Evolutionary conservation across 2,797 vertebrate genomes (phyloP), one percentile per base, ranked within the genome.

Genomic region (Coilia nasus): DNA sequence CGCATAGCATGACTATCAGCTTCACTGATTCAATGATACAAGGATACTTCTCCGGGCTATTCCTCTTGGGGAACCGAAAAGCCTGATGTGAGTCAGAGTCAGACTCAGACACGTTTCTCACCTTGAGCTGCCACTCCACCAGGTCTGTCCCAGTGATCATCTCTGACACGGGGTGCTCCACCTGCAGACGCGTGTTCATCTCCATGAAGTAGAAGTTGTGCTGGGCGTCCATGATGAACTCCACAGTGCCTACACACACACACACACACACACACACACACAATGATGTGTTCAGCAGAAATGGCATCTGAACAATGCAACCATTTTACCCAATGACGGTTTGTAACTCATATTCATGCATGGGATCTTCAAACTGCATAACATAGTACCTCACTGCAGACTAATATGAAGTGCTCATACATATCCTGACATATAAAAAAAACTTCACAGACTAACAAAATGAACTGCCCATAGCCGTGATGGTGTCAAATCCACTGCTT

Each of bases 121-220:
- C 98, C 95, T 97, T 93, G 56, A 99, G 96, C 90, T 99, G 98
- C 98, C 98, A 99, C 89, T 99, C 98, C 92, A 99, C 98, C 94
- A 99, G 92, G 93, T 99, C 98, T 0, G 97, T 98, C 19, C 97
- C 97, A 6, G 98, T 99, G 94, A 99, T 94, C 98, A 99, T 99
- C 93, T 99, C 98, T 0, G 98, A 97, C 59, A 99, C 97, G 0
- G 98, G 98, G 85, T 99, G 98, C 84, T 99, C 98, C 87, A 99
- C 98, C 90, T 99, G 98, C 86, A 99, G 95, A 83, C 98, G 96
- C 7, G 98, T 99, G 91, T 99, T 99, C 98, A 99, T 99, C 91
- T 99, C 98, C 98, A 99, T 99, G 93, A 99, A 99, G 93, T 97
- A 99, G 91, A 99, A 99, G 91, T 99, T 97, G 84, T 99, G 97